A percentile compares a stretch with the other conserved stretches of the same genome.
phyloP scores from a whole-genome alignment of 2,888 invertebrate species.

The Limnephilus rhombicus region DNA sequence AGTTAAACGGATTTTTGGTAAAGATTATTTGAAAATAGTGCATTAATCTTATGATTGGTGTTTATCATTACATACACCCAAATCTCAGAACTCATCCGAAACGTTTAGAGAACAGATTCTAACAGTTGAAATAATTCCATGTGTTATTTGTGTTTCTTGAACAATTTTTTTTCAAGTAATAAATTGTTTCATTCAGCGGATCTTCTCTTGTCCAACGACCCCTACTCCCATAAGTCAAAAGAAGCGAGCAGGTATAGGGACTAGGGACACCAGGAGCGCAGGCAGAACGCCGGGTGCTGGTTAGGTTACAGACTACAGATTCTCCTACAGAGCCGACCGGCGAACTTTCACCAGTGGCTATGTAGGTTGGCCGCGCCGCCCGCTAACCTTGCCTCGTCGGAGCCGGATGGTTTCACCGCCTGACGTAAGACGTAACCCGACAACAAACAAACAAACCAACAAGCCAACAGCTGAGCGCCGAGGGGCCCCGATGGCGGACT shows the following conservation, averaged over 20 bases:
- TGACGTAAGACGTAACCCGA: constrained; percentile 33
- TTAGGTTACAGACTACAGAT: too few species aligned
- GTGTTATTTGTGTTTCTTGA: too few species aligned
- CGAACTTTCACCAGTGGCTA: constrained; percentile 32
- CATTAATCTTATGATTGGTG: too few species aligned
- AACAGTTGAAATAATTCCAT: too few species aligned
- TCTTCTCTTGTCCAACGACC: too few species aligned
- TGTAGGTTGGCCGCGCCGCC: constrained; percentile 36
- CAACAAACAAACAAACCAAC: background rate
- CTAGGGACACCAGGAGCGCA: background rate
- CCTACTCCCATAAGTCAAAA: too few species aligned
- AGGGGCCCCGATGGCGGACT: background rate
- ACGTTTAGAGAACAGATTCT: background rate
- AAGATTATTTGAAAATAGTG: too few species aligned
- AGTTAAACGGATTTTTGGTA: too few species aligned
- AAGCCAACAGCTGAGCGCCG: background rate
- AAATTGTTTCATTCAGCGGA: too few species aligned
- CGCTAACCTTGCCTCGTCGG: constrained; percentile 29
- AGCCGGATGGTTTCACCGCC: constrained; percentile 40
- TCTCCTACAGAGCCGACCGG: background rate
- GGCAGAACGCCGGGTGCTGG: background rate
- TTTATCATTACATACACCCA: too few species aligned
- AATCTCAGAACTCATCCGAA: background rate
- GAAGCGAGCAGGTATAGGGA: background rate
- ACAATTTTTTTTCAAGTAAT: too few species aligned